Evolutionary conservation across 1,140 invertebrate species (phyloP), one percentile per base, ranked within the genome.

Genomic region (Bemisia tabaci): DNA sequence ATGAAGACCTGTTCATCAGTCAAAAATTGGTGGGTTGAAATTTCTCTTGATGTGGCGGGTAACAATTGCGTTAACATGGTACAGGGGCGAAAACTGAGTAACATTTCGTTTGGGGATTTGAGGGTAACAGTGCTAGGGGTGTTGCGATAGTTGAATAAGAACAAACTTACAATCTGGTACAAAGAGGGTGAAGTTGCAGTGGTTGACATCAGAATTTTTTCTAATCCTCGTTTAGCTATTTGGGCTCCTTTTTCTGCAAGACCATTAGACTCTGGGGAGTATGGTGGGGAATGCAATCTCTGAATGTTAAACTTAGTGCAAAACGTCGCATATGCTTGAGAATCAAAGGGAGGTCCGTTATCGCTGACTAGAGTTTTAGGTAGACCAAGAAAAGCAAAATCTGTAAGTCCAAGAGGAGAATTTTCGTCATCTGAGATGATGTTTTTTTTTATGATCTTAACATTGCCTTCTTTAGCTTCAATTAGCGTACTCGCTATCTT

Each of bases 181-280:
- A 9, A 5, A 48, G 33, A 48, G 5, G 5, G 33, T 17, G 33
- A 48, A 48, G 33, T 5, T n/a, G n/a, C n/a, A n/a, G n/a, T n/a
- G n/a, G n/a, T n/a, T n/a, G n/a, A n/a, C n/a, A n/a, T n/a, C 21
- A 67, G 39, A 24, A 63, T 27, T 65, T 59, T 65, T 59, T 60
- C 68, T 61, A 22, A 64, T 74, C 11, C 74, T 72, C 66, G 12
- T 64, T 78, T 77, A 1, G 77, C 39, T 23, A 71, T 76, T 72
- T 76, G 73, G 2, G 76, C 72, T 68, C 71, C 70, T 39, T 69
- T 48, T 71, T 76, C 74, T 12, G 70, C 75, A n/a, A 72, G 63
- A 5, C 73, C 73, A 65, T 76, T 75, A n/a, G 69, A 72, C 12
- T 71, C 69, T 62, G 72, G 71, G 67, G 66, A n/a, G 26, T 58